These are phyloP conservation scores for Pithys albifrons DNA, from an alignment of 2,113 vertebrate species.

Conservation along the genomic window DNA sequence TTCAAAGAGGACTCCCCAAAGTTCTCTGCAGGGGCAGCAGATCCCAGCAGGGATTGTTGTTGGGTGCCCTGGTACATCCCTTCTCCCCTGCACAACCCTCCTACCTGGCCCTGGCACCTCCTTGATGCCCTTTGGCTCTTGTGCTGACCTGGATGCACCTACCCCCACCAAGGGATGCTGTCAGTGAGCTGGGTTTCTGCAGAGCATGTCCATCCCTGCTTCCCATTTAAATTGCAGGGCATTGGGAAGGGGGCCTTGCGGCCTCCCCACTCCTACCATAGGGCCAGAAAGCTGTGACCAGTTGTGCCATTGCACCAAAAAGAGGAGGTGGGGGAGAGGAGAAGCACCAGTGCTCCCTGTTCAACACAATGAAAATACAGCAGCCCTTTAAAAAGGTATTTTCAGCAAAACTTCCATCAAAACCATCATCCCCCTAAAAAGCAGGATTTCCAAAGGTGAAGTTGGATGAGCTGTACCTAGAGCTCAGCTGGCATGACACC, in stretches of 20 bases:
- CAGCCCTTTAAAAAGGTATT: neutral
- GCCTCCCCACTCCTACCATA: fast-evolving
- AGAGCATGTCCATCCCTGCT: neutral
- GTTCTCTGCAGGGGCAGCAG: neutral
- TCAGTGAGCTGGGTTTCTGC: neutral
- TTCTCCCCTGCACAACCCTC: neutral
- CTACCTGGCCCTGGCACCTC: neutral
- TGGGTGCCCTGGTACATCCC: neutral
- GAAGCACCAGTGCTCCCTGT: neutral
- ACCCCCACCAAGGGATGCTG: neutral
- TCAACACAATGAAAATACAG: neutral
- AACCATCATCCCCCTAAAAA: neutral
- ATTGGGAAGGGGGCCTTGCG: neutral
- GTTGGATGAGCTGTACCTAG: neutral
- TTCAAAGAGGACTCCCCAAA: neutral
- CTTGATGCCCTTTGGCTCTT: neutral
- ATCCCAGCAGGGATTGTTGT: neutral
- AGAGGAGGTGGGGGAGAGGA: neutral
- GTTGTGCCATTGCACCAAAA: neutral
- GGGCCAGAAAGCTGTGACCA: neutral
- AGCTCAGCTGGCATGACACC: neutral
- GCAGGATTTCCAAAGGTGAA: neutral
- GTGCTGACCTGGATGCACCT: neutral
- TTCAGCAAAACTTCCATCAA: neutral
- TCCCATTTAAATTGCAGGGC: neutral